phyloP scores from a whole-genome alignment of 1,140 invertebrate species.

The Heliconius nattereri region DNA sequence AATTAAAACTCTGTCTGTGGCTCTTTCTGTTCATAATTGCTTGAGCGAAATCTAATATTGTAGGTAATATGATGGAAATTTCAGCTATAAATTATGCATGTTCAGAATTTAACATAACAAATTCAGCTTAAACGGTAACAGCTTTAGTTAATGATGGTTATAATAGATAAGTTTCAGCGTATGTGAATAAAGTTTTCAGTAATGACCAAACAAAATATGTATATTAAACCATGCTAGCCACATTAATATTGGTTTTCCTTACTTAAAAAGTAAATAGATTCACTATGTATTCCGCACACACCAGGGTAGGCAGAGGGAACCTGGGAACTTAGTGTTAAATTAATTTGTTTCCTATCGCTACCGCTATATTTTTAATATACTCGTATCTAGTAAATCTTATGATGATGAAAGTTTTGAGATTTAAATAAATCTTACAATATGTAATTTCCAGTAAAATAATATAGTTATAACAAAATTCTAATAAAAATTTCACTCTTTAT shows the following conservation, averaged over 20 bases:
- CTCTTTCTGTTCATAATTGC: not conserved
- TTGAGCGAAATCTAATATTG: not conserved
- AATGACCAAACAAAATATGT: not conserved
- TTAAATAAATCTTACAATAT: not conserved
- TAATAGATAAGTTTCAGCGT: not conserved
- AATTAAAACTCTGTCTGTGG: constrained; percentile 3
- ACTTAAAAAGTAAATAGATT: not conserved
- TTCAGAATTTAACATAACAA: not conserved
- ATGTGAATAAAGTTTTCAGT: not conserved
- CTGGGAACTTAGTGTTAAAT: too few species aligned
- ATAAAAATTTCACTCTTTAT: too few species aligned
- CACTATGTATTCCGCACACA: not conserved
- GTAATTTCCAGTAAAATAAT: too few species aligned
- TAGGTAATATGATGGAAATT: constrained; percentile 5
- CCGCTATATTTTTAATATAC: too few species aligned
- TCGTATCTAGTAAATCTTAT: too few species aligned
- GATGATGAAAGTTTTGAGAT: not conserved
- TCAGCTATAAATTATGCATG: not conserved
- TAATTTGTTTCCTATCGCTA: too few species aligned
- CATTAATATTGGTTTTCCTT: not conserved
- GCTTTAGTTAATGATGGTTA: constrained; percentile 9
- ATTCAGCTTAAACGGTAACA: constrained; percentile 2
- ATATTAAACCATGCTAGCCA: not conserved
- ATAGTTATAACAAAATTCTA: too few species aligned
- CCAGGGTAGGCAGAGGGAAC: too few species aligned